Percentiles rank a stretch among this genome's conserved stretches.
These are phyloP conservation scores for Gryllus bimaculatus DNA, from an alignment of 1,140 invertebrate species.

Conservation along the genomic window DNA sequence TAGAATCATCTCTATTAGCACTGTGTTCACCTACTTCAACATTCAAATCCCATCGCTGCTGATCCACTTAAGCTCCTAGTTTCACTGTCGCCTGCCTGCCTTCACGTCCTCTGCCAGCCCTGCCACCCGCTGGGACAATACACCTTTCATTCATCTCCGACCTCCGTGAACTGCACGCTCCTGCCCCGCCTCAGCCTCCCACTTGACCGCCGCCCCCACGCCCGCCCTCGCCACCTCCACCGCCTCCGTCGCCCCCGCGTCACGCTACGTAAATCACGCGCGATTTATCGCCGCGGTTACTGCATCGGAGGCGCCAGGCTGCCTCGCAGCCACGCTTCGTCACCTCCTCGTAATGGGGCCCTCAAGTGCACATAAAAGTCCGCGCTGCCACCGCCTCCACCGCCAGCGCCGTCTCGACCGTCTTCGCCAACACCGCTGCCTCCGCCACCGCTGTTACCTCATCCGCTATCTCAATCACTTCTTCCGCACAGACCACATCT, in stretches of 20 bases:
- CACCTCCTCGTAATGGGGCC: neutral
- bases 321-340: neutral
- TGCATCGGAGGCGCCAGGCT: neutral
- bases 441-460: neutral
- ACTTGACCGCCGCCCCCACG: neutral
- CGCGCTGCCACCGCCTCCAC: neutral
- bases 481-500: neutral
- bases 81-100: too few species aligned
- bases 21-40: neutral
- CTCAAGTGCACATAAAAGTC: slow-evolving; percentile 4
- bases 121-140: too few species aligned
- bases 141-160: too few species aligned
- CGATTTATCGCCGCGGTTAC: neutral
- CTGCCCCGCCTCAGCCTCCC: too few species aligned
- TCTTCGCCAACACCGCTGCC: neutral
- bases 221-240: neutral
- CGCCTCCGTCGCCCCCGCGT: neutral
- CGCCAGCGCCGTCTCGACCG: too few species aligned
- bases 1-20: neutral
- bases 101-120: too few species aligned
- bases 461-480: neutral
- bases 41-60: neutral
- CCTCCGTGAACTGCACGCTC: too few species aligned
- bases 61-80: too few species aligned
- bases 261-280: neutral